phyloP scores from a whole-genome alignment of 1,140 invertebrate genomes.

The Cyphomyrmex costatus region DNA sequence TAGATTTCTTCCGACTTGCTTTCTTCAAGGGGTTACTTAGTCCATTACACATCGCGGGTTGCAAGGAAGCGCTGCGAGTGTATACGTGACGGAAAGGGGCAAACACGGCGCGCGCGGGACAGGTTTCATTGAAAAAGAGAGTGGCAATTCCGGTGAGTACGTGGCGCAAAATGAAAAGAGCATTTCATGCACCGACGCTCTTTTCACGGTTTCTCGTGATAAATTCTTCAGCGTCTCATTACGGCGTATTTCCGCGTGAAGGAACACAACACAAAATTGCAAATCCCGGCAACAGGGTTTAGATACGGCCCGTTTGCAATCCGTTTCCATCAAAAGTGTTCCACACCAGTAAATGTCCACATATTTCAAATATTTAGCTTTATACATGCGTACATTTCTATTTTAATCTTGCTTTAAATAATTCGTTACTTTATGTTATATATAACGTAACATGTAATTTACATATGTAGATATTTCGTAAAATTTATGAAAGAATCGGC shows the following conservation, averaged over 20 bases:
- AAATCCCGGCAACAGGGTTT: conserved; percentile 38
- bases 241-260: conserved; percentile 74
- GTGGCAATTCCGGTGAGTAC: conserved; percentile 74
- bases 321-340: conserved; percentile 20
- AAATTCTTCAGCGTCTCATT: conserved; percentile 80
- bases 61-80: not conserved
- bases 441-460: not conserved
- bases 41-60: conserved; percentile 40
- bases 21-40: conserved; percentile 46
- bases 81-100: conserved; percentile 10
- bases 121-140: conserved; percentile 75
- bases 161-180: conserved; percentile 77
- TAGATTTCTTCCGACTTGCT: conserved; percentile 50
- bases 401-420: not conserved
- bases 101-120: conserved; percentile 20
- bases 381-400: not conserved
- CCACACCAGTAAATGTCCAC: not conserved
- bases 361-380: conserved; percentile 11
- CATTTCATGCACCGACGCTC: conserved; percentile 67
- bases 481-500: conserved; percentile 6
- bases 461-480: too few species aligned
- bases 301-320: conserved; percentile 48
- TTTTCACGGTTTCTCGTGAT: conserved; percentile 76
- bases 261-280: conserved; percentile 71
- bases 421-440: not conserved